A percentile compares a stretch with the other conserved stretches of the same genome.
Conservation (phyloP, 2,888 invertebrate genomes). For the Zaprionus bogoriensis region DNA sequence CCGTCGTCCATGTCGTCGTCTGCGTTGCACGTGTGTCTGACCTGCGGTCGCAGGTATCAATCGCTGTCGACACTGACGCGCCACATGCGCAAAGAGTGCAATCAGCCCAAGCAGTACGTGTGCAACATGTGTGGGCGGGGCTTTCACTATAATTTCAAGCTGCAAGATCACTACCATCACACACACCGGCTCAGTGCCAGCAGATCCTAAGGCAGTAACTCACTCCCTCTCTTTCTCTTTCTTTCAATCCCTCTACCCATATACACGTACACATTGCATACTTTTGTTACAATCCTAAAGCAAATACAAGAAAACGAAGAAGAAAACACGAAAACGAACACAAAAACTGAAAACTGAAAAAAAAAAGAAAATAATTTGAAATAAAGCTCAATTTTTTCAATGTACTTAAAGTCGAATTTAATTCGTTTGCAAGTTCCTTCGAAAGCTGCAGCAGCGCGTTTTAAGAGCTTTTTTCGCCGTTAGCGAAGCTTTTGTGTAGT, state of each 20-base stretch:
- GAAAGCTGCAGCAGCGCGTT: conserved; percentile 8
- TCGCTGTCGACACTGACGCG: conserved; percentile 83
- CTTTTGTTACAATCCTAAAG: conserved; percentile 33
- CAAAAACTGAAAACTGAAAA: conserved; percentile 3
- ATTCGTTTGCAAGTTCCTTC: conserved; percentile 11
- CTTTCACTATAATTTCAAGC: conserved; percentile 80
- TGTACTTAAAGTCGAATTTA: conserved; percentile 18
- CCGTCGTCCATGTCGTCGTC: conserved; percentile 24
- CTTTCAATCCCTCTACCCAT: conserved; percentile 6
- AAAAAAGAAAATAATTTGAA: conserved; percentile 5
- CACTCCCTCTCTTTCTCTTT: too few relatives aligned
- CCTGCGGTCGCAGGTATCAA: conserved; percentile 74
- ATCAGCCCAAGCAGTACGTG: conserved; percentile 76
- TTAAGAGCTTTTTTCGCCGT: conserved; percentile 55
- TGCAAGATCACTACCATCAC: conserved; percentile 71
- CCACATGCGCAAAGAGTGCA: conserved; percentile 84
- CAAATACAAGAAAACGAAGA: conserved; percentile 1
- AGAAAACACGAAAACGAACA: background rate
- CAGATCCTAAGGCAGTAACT: background rate
- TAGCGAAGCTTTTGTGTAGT: conserved; percentile 12
- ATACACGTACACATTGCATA: conserved; percentile 3
- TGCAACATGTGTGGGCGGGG: conserved; percentile 77
- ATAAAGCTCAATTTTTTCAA: conserved; percentile 26
- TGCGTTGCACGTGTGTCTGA: conserved; percentile 54
- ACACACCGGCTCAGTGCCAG: conserved; percentile 40